phyloP scores from a whole-genome alignment of 2,797 vertebrate species.

The Pseudotriccus pelzelni region DNA sequence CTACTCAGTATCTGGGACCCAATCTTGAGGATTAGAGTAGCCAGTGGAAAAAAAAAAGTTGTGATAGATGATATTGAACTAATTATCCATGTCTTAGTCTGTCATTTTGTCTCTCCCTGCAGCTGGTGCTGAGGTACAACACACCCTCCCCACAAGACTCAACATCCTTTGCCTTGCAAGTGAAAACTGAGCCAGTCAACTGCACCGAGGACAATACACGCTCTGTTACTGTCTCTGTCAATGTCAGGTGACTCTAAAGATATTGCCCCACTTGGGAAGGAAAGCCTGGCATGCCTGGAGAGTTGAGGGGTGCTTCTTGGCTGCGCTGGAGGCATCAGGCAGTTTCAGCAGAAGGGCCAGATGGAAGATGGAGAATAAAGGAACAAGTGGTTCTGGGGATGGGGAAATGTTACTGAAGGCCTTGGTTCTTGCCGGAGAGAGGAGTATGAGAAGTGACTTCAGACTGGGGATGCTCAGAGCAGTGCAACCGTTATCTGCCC shows the following conservation, averaged over 20 bases:
- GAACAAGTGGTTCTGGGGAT: background rate
- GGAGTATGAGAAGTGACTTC: background rate
- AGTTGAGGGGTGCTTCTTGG: background rate
- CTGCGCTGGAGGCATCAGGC: background rate
- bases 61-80: background rate
- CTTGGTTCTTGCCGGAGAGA: background rate
- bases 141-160: background rate
- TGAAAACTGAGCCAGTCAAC: conserved; percentile 19
- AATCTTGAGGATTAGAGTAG: background rate
- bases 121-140: conserved; percentile 64
- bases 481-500: background rate
- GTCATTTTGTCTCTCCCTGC: background rate
- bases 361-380: background rate
- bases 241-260: conserved; percentile 50
- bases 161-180: conserved; percentile 20
- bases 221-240: conserved; percentile 7
- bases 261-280: background rate
- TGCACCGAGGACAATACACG: background rate
- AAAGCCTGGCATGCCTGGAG: background rate
- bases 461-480: background rate
- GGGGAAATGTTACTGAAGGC: background rate
- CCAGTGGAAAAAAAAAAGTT: background rate
- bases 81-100: background rate
- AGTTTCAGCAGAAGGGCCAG: background rate
- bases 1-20: background rate